Percentiles rank a stretch among this genome's conserved stretches.
These are phyloP conservation scores for cat (Felis catus) DNA, from an alignment of 2,113 vertebrate species.

Conservation along the genomic window DNA sequence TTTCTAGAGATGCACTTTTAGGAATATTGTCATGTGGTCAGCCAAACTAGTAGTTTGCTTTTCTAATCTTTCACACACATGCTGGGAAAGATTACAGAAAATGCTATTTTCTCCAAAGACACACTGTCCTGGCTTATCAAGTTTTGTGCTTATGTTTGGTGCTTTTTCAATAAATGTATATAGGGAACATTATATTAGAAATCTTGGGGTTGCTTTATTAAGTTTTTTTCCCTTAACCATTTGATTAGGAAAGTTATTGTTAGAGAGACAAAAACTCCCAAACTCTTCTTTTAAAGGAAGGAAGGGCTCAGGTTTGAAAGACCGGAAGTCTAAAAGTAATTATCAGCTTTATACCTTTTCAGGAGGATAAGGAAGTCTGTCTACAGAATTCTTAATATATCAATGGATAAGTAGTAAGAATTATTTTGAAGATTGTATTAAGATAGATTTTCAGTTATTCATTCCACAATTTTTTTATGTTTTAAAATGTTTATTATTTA, in stretches of 20 bases:
- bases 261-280: neutral
- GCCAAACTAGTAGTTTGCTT: neutral
- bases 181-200: neutral
- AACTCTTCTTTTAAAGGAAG: neutral
- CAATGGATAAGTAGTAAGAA: neutral
- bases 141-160: neutral
- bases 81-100: slow-evolving; percentile 2
- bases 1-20: neutral
- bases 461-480: neutral
- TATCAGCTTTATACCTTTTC: neutral
- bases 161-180: neutral
- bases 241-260: neutral
- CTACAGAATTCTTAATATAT: neutral
- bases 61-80: neutral
- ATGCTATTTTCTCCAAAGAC: neutral
- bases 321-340: neutral
- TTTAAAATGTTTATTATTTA: too few relatives aligned
- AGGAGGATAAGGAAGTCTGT: neutral
- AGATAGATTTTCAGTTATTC: neutral
- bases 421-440: neutral
- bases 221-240: neutral
- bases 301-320: neutral
- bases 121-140: neutral
- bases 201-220: neutral
- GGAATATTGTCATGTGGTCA: neutral